These are phyloP conservation scores for Onychorhynchus coronatus DNA, from an alignment of 2,113 vertebrate genomes.

Conservation along the genomic window DNA sequence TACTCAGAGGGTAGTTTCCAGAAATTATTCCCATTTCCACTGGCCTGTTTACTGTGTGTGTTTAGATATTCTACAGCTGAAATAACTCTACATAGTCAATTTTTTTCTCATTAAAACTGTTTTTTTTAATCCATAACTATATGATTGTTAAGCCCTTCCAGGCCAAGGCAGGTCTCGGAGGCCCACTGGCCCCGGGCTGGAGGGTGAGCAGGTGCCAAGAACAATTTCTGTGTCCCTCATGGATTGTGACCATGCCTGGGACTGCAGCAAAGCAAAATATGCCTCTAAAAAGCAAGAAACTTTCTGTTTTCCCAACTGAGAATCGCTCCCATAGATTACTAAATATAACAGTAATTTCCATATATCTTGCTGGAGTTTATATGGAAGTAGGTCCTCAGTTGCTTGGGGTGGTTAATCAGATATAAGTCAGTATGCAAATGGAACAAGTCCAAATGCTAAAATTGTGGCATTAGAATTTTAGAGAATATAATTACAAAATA, in stretches of 20 bases:
- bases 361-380: not conserved
- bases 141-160: not conserved
- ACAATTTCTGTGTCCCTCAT: accelerated
- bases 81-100: too few species aligned
- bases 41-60: not conserved
- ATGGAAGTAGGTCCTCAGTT: constrained; percentile 11
- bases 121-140: not conserved
- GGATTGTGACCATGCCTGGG: not conserved
- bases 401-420: constrained; percentile 9
- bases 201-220: not conserved
- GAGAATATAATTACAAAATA: not conserved
- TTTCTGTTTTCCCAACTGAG: not conserved
- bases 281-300: not conserved
- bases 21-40: not conserved
- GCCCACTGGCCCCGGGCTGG: not conserved
- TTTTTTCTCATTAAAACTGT: not conserved
- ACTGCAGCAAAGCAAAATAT: not conserved
- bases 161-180: not conserved
- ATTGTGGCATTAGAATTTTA: not conserved
- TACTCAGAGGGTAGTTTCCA: not conserved
- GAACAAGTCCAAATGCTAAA: not conserved
- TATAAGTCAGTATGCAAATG: constrained; percentile 11
- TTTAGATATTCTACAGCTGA: not conserved
- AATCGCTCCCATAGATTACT: not conserved
- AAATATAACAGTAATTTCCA: not conserved